Conservation (phyloP, 2,113 vertebrate genomes). For the Paratilapia polleni region DNA sequence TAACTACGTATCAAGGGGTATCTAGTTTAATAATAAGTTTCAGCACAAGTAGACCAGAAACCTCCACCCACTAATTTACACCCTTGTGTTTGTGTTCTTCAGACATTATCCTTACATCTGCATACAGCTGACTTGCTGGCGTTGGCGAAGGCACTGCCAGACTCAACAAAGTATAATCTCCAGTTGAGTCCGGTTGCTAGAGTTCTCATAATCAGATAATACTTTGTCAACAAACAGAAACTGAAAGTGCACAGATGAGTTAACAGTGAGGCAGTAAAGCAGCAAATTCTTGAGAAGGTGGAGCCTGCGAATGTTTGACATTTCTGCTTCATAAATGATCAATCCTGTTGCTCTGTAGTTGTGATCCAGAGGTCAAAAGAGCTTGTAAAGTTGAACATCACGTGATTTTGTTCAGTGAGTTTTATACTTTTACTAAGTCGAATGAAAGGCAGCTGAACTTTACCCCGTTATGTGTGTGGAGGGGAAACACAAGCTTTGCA, state of each 20-base stretch:
- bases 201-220: not conserved
- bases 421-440: no score
- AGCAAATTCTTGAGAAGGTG: not conserved
- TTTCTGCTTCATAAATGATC: not conserved
- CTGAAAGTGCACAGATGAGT: not conserved
- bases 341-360: not conserved
- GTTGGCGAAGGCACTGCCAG: not conserved
- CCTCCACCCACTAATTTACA: not conserved
- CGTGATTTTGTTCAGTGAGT: not conserved
- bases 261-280: not conserved
- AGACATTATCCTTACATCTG: not conserved
- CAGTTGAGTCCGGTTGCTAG: not conserved
- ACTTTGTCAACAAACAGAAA: not conserved
- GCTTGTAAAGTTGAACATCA: not conserved
- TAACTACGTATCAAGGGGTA: not conserved
- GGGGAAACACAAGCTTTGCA: not conserved
- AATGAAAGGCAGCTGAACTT: not conserved
- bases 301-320: not conserved
- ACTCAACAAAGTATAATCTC: not conserved
- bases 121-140: constrained; percentile 3
- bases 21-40: constrained; percentile 4
- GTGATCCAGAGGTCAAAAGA: not conserved
- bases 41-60: not conserved
- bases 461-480: not conserved
- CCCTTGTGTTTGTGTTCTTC: not conserved